A percentile compares a stretch with the other conserved stretches of the same genome.
phyloP scores from a whole-genome alignment of 2,888 invertebrate species.

The Yponomeuta evonymella region DNA sequence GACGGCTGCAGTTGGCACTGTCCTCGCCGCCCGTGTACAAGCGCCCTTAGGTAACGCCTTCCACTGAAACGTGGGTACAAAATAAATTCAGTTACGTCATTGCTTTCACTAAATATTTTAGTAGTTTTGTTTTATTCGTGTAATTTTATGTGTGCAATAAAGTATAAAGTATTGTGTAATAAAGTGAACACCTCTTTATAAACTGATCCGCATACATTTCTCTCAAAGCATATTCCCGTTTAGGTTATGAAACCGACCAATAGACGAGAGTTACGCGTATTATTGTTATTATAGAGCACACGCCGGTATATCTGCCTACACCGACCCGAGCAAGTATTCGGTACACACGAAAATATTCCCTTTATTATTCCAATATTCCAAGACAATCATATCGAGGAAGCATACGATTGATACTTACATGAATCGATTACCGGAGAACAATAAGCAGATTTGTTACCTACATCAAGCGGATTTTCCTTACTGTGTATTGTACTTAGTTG shows the following conservation, averaged over 20 bases:
- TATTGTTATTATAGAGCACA: conserved; percentile 20
- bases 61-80: neutral
- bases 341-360: conserved; percentile 7
- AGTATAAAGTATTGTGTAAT: neutral
- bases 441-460: neutral
- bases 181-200: neutral
- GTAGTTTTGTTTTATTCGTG: too few species aligned
- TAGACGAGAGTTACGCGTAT: conserved; percentile 22
- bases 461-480: neutral
- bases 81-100: neutral
- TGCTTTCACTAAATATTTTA: neutral
- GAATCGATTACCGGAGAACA: neutral
- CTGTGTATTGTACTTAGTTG: too few species aligned
- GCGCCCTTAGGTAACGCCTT: too few species aligned
- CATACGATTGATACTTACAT: neutral
- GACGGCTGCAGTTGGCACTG: too few species aligned
- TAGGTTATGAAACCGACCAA: conserved; percentile 22
- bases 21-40: too few species aligned
- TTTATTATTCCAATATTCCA: conserved; percentile 11
- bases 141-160: too few species aligned
- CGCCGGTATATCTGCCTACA: neutral
- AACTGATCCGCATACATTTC: conserved; percentile 9
- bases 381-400: neutral
- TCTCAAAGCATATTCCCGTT: conserved; percentile 23
- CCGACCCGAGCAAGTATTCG: conserved; percentile 1